phyloP scores from a whole-genome alignment of 2,113 vertebrate genomes.

The Crotophaga sulcirostris region DNA sequence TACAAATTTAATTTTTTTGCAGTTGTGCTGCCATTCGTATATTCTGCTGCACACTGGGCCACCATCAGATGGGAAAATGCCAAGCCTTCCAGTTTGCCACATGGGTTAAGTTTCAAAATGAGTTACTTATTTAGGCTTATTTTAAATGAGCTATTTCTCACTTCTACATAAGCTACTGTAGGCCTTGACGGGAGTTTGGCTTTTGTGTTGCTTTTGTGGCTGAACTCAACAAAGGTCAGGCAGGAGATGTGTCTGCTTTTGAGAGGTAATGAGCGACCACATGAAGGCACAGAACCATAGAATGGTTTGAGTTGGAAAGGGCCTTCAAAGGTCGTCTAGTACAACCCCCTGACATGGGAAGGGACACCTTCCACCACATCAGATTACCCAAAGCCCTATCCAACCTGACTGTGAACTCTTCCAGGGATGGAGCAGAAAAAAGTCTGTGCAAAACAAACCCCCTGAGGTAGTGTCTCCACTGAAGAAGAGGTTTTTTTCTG shows the following conservation, averaged over 20 bases:
- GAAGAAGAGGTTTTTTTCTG: neutral
- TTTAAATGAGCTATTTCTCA: neutral
- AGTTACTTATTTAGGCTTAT: neutral
- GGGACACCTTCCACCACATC: too few species aligned
- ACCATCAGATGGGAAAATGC: neutral
- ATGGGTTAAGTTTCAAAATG: rapidly evolving
- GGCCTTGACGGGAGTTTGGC: neutral
- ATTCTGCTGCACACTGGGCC: rapidly evolving
- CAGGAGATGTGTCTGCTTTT: rapidly evolving
- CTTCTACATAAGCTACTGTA: neutral
- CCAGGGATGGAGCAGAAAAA: rapidly evolving
- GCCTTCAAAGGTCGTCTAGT: too few species aligned
- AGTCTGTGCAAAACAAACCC: neutral
- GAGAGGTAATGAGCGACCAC: rapidly evolving
- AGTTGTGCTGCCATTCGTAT: rapidly evolving
- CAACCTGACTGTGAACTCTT: too few species aligned
- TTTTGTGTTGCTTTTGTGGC: neutral
- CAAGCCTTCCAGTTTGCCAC: rapidly evolving
- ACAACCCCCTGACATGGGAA: too few species aligned
- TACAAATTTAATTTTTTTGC: too few species aligned
- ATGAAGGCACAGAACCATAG: too few species aligned
- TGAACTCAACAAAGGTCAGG: neutral
- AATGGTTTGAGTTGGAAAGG: too few species aligned
- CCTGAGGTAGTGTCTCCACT: rapidly evolving
- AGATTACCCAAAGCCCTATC: too few species aligned